Evolutionary conservation across 2,797 vertebrate genomes (phyloP), one percentile per base, ranked within the genome.

Genomic region (Tangara arthus): DNA sequence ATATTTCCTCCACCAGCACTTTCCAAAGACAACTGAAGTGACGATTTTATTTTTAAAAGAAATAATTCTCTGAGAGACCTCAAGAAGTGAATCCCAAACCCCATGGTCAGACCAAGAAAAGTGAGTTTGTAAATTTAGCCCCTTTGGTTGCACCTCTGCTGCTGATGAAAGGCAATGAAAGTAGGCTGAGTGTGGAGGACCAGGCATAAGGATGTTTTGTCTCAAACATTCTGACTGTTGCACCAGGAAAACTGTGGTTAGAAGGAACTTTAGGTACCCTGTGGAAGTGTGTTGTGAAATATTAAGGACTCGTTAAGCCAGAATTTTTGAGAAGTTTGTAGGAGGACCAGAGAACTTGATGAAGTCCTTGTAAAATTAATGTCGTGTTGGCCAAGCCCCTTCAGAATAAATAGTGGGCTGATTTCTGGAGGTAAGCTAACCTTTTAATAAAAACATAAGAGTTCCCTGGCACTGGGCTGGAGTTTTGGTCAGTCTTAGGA

Each of bases 341-440:
- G 34, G 34, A 55, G 7, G 24, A 26, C 6, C 5, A 3, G 5
- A 14, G 17, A 70, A 20, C 27, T 55, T 34, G 41, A 30, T 22
- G 26, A 30, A 28, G 27, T 30, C 17, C 17, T 52, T 52, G 16
- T 26, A 39, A 69, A 77, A 61, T 27, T 41, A 22, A 22, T 3
- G 4, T 17, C 20, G 30, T 55, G 21, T 41, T 55, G 34, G 14
- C 3, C 37, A 89, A 10, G 1, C 4, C 34, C 52, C 50, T 46
- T 12, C 16, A n/a, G 6, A 26, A 6, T 23, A 15, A 70, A 63
- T 0, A 34, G 11, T 26, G 17, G 14, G 30, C 30, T 6, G 3
- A 39, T 32, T 41, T 2, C 42, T 78, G 57, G 24, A 44, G 37
- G 6, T 44, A 23, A 22, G 7, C 6, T 3, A n/a, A 39, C 37